Percentiles rank a stretch among this genome's conserved stretches.
phyloP scores from a whole-genome alignment of 2,797 vertebrate genomes.

The Eupleurogrammus muticus region DNA sequence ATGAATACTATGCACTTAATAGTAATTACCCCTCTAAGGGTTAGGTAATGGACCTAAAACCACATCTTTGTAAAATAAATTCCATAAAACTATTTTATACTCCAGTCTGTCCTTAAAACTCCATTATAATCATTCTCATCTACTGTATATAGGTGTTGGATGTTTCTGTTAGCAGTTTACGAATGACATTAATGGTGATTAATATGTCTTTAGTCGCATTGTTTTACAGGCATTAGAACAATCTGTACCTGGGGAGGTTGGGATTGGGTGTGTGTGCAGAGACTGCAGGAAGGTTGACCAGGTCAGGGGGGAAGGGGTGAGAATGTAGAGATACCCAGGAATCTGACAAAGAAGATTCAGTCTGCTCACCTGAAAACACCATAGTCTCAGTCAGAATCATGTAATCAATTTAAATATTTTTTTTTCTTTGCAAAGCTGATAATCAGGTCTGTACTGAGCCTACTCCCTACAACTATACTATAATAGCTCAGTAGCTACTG shows the following conservation, averaged over 20 bases:
- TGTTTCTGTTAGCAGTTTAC: background rate
- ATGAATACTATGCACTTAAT: background rate
- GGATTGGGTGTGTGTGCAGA: conserved; percentile 34
- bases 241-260: conserved; percentile 59
- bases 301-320: conserved; percentile 77
- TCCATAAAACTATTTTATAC: background rate
- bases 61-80: conserved; percentile 7
- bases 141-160: background rate
- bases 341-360: conserved; percentile 71
- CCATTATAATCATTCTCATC: background rate
- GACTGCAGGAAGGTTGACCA: conserved; percentile 70
- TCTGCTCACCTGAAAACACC: conserved; percentile 67
- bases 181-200: background rate
- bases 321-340: conserved; percentile 80
- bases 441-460: too few relatives aligned
- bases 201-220: background rate
- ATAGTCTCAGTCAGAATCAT: background rate
- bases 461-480: too few relatives aligned
- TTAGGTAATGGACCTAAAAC: too few relatives aligned
- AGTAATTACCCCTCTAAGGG: background rate
- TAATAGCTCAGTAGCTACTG: too few relatives aligned
- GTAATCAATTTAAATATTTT: too few relatives aligned
- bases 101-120: background rate
- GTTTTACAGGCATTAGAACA: background rate
- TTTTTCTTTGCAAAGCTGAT: too few relatives aligned